Evolutionary conservation across 2,888 invertebrate species (phyloP), one percentile per base, ranked within the genome.

Genomic region (Ctena decussata): DNA sequence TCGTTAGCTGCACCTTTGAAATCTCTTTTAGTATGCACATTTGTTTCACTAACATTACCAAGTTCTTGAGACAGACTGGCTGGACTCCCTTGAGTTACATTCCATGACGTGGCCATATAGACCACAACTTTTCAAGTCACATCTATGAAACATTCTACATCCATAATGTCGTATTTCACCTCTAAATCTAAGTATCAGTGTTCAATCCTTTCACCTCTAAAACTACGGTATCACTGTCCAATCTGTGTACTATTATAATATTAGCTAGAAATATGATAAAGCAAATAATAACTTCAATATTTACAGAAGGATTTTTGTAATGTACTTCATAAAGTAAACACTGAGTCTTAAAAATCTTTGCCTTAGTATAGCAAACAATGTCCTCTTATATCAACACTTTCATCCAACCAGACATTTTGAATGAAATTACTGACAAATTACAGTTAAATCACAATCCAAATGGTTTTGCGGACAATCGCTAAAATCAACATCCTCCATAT

Each of bases 251-350:
- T 65, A 24, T 5, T 21, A n/a, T n/a, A n/a, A n/a, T 32, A 35
- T 18, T 65, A 35, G 35, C 3, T 18, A 35, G 65, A 35, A 65
- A 35, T n/a, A 65, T 65, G 65, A 3, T 30, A 65, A 30, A 30
- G 18, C 35, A 65, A 65, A 65, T 65, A 65, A 65, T 65, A 32
- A 32, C 65, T 65, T 65, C 32, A 65, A 65, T 65, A 65, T 65
- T 65, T 65, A 30, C 35, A 24, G 11, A 65, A 35, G 21, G 65
- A 65, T 35, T 65, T 65, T 35, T 65, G 65, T 65, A 35, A 32
- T 35, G 65, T 65, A 65, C 65, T 65, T 65, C 65, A 65, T 65
- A 24, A 65, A 35, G 65, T 35, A 65, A 65, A 65, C 30, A 65
- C 30, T 65, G 18, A 12, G 24, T 35, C 8, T 11, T 18, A 12